Evolutionary conservation across 2,888 invertebrate genomes (phyloP), one percentile per base, ranked within the genome.

Genomic region (Thera britannica): DNA sequence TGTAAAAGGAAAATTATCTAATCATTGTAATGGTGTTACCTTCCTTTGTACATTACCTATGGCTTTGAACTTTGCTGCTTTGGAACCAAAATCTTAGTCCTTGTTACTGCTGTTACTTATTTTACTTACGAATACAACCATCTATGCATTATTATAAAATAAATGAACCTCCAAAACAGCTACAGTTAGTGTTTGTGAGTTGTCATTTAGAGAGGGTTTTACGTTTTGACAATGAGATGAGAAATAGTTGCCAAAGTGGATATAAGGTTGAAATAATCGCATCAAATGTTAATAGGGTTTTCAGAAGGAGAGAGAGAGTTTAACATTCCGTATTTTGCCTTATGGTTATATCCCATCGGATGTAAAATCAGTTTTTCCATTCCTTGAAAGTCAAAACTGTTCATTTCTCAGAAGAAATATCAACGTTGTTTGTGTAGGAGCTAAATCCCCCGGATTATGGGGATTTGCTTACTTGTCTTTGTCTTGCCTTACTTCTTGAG

Each of bases 371-470:
- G 9, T 46, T 3, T 9, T 44, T 6, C n/a, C 49, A 44, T 70
- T 63, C 63, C 11, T 54, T 12, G 56, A 65, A 71, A 34, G 51
- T 58, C 57, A 57, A 67, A 58, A 66, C 59, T 48, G 63, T 70
- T 61, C 48, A 36, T 58, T 72, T 71, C 67, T 55, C 44, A 60
- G 72, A 68, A 66, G 62, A 76, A 34, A 71, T 72, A 68, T 65
- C 67, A 58, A 56, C 67, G 64, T 59, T 67, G 68, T 74, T 72
- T 72, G 73, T 62, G 67, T 62, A 72, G 55, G 67, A 57, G 64
- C 69, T 58, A 67, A 78, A 79, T 78, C 72, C 68, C 62, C 54
- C 62, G 72, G 76, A 77, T 77, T 80, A 77, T 72, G 69, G 58
- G 63, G 65, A 72, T 74, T 76, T 77, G 60, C 60, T 73, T 52